Percentiles rank a stretch among this genome's conserved stretches.
Conservation (phyloP, 2,888 invertebrate genomes). For the Papilio protenor region DNA sequence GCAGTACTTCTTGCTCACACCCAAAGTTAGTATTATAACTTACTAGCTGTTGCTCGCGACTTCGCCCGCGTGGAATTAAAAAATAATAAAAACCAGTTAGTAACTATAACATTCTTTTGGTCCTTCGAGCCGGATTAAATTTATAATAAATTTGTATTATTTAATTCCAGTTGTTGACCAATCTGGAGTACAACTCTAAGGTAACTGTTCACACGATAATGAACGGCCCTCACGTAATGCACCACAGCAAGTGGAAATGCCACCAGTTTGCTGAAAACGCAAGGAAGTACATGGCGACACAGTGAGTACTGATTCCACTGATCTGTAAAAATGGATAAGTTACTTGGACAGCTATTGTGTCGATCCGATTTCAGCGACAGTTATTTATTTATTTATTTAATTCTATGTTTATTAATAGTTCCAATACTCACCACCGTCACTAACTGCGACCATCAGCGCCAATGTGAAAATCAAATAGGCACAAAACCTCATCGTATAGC, state of each 20-base stretch:
- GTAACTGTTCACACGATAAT: constrained; percentile 90
- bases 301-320: background rate
- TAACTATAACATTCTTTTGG: background rate
- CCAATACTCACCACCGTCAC: too few relatives aligned
- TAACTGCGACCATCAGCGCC: too few relatives aligned
- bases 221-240: constrained; percentile 86
- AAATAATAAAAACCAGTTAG: too few relatives aligned
- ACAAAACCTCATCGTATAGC: too few relatives aligned
- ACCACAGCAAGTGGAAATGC: constrained; percentile 72
- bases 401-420: too few relatives aligned
- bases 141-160: background rate
- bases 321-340: too few relatives aligned
- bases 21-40: constrained; percentile 88
- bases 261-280: constrained; percentile 64
- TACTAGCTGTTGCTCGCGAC: background rate
- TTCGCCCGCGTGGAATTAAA: too few relatives aligned
- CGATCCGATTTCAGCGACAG: too few relatives aligned
- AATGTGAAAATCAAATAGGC: too few relatives aligned
- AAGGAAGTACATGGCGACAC: constrained; percentile 43
- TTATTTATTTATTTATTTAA: too few relatives aligned
- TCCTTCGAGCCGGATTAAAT: background rate
- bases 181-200: constrained; percentile 87
- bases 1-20: constrained; percentile 96
- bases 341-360: too few relatives aligned
- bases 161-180: constrained; percentile 87